Evolutionary conservation across 2,888 invertebrate genomes (phyloP), one percentile per base, ranked within the genome.

Genomic region (Abrostola tripartita): DNA sequence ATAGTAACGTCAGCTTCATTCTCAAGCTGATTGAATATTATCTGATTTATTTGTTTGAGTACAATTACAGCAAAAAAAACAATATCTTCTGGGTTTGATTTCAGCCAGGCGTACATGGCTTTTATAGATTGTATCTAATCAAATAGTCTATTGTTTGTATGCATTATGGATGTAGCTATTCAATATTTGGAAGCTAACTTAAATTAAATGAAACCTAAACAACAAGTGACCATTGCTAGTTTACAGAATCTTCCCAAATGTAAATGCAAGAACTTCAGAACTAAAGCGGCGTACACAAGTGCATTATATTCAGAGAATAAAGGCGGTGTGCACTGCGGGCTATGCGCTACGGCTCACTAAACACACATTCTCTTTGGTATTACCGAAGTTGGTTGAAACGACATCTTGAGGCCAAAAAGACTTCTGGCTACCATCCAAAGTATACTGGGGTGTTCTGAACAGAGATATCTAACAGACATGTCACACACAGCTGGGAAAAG

Each of bases 341-440:
- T 47, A 65, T 61, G 52, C 63, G 36, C 14, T n/a, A 58, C 66
- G 87, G 86, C 81, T 87, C 82, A 82, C 83, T 85, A 80, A 85
- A 76, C 86, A 84, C 83, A 85, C 81, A 85, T 81, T 76, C 78
- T 79, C 84, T 81, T 60, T 38, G 37, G 77, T 84, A 90, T 88
- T 86, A 79, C 81, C 76, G 82, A 92, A 93, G 90, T 92, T 92
- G 85, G 71, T 78, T 75, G 78, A 83, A 92, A 92, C 88, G 88
- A 89, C 90, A 90, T 94, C 94, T 94, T 93, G 89, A 92, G 87
- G 94, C 94, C 94, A 94, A 94, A 93, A 94, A 94, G 93, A 90
- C 89, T 88, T 63, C 90, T 94, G 94, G 94, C 91, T 78, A 76
- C 54, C 78, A 78, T 87, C 94, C 94, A 94, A 93, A 91, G 90